phyloP scores from a whole-genome alignment of 1,140 invertebrate species.

The Philotrypesis tridentata region DNA sequence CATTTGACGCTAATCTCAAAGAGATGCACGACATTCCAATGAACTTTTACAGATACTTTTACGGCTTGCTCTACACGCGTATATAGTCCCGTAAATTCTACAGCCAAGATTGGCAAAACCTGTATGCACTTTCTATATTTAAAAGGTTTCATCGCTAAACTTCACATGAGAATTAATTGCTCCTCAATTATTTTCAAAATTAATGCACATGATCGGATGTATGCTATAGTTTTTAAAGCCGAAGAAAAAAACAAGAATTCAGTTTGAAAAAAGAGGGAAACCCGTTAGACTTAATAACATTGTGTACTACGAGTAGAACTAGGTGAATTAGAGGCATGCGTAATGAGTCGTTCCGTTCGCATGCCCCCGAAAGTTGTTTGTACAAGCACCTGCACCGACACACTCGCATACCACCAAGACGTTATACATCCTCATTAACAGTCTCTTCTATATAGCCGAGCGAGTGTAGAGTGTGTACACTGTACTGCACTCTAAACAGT shows the following conservation, averaged over 20 bases:
- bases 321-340: too few relatives aligned
- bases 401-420: background rate
- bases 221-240: too few relatives aligned
- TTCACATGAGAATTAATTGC: too few relatives aligned
- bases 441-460: background rate
- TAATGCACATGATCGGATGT: too few relatives aligned
- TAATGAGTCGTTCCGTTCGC: constrained; percentile 9
- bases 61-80: too few relatives aligned
- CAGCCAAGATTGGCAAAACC: background rate
- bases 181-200: too few relatives aligned
- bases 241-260: background rate
- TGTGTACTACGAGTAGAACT: background rate
- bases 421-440: constrained; percentile 31
- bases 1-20: constrained; percentile 1
- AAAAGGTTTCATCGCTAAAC: background rate
- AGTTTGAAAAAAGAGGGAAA: background rate
- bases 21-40: background rate
- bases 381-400: constrained; percentile 31
- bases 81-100: too few relatives aligned
- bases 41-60: background rate
- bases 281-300: background rate
- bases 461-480: background rate
- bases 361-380: constrained; percentile 32
- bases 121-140: background rate
- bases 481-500: background rate